Conservation (phyloP, 1,140 invertebrate species). For the Euura lappo region DNA sequence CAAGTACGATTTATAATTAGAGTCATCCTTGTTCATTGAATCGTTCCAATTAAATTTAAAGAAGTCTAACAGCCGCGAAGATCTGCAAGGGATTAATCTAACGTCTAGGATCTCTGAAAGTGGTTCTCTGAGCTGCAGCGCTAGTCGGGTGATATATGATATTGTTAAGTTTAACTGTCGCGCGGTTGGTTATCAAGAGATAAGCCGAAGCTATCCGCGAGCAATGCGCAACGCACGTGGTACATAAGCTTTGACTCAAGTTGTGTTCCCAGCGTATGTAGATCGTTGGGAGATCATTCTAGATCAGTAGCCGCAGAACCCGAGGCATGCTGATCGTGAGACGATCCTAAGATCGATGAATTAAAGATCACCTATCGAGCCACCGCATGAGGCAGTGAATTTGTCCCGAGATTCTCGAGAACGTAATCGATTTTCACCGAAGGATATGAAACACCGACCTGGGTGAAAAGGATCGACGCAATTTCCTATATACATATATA, state of each 20-base stretch:
- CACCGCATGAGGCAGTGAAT: neutral
- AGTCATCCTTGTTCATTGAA: too few relatives aligned
- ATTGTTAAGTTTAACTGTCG: conserved; percentile 3
- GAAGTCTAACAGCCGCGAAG: neutral
- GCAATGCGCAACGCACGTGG: neutral
- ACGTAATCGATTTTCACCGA: neutral
- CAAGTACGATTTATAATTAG: too few relatives aligned
- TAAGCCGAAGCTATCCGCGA: neutral
- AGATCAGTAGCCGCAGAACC: neutral
- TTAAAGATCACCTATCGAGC: conserved; percentile 5
- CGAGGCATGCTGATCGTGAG: conserved; percentile 1
- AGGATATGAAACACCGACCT: too few relatives aligned
- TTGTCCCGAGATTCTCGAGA: neutral
- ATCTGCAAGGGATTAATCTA: neutral
- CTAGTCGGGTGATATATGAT: neutral
- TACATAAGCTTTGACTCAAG: neutral
- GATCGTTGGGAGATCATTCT: conserved; percentile 2
- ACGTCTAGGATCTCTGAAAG: neutral
- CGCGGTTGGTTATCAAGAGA: neutral
- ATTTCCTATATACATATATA: too few relatives aligned
- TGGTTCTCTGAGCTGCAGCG: neutral
- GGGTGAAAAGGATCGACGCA: too few relatives aligned
- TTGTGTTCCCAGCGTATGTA: conserved; percentile 2
- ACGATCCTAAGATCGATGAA: conserved; percentile 7
- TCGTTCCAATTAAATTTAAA: neutral